Conservation (phyloP, 2,888 invertebrate species). For the Ophraella communa region DNA sequence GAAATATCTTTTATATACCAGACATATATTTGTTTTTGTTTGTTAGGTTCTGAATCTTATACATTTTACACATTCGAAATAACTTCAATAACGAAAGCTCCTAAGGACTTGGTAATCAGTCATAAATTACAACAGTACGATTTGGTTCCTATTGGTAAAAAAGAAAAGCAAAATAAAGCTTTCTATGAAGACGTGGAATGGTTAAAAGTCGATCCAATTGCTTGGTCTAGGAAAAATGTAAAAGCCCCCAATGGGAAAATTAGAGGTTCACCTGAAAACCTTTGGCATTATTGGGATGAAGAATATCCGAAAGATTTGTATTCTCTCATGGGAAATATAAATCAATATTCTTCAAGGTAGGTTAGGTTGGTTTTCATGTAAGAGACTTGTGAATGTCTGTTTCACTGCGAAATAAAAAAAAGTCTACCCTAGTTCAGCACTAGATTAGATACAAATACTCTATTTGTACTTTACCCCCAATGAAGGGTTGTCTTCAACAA, state of each 20-base stretch:
- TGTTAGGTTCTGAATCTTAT: slow-evolving; percentile 52
- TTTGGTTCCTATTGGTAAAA: slow-evolving; percentile 54
- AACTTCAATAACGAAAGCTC: slow-evolving; percentile 64
- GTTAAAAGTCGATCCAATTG: slow-evolving; percentile 54
- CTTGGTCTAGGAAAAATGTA: slow-evolving; percentile 52
- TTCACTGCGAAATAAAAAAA: no score
- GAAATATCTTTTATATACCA: no score
- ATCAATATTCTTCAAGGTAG: slow-evolving; percentile 64
- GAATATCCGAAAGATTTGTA: slow-evolving; percentile 73
- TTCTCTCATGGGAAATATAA: slow-evolving; percentile 72
- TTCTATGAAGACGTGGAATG: slow-evolving; percentile 57
- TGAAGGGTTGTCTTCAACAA: no score
- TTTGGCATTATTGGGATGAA: slow-evolving; percentile 73
- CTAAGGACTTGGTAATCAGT: slow-evolving; percentile 60
- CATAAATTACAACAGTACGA: slow-evolving; percentile 59
- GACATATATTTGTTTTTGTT: no score
- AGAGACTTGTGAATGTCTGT: no score
- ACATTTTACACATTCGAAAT: slow-evolving; percentile 67
- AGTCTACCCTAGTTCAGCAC: no score
- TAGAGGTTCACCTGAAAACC: slow-evolving; percentile 44
- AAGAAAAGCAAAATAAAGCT: slow-evolving; percentile 52
- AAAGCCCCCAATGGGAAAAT: slow-evolving; percentile 45
- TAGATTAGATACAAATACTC: no score
- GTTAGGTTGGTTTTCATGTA: no score
- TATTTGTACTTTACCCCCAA: no score